These are phyloP conservation scores for Priapulus caudatus DNA, from an alignment of 2,888 invertebrate genomes.

Conservation along the genomic window DNA sequence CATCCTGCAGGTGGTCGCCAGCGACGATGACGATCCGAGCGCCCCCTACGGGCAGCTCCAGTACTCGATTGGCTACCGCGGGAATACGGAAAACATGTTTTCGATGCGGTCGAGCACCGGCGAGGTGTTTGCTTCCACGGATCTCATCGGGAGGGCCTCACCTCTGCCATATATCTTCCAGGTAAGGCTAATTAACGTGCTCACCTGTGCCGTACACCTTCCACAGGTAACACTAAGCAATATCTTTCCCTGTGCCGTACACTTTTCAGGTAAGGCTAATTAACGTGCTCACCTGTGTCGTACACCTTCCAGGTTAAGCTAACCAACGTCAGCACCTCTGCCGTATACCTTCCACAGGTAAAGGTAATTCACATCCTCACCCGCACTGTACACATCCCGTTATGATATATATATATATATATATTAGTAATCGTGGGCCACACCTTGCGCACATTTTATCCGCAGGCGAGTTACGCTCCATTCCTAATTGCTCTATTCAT, in stretches of 20 bases:
- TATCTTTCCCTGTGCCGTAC: not conserved
- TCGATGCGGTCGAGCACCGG: not conserved
- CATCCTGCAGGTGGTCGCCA: slow-evolving; percentile 48
- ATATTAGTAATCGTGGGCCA: too few species aligned
- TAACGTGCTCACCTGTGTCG: too few species aligned
- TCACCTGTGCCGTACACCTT: too few species aligned
- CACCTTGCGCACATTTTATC: too few species aligned
- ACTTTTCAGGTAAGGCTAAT: not conserved
- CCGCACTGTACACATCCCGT: too few species aligned
- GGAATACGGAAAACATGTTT: not conserved
- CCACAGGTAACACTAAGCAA: not conserved
- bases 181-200: too few species aligned
- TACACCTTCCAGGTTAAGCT: too few species aligned
- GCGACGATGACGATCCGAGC: slow-evolving; percentile 62
- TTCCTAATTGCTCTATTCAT: too few species aligned
- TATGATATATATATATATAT: too few species aligned
- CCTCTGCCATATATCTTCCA: not conserved
- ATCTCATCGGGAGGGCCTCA: slow-evolving; percentile 1
- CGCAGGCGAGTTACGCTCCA: too few species aligned
- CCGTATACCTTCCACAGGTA: slow-evolving; percentile 1
- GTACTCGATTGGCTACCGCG: slow-evolving; percentile 39
- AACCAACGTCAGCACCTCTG: not conserved
- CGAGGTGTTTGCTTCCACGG: not conserved
- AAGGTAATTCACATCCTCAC: too few species aligned
- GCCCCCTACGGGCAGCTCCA: slow-evolving; percentile 59